These are phyloP conservation scores for Apotomis turbidana DNA, from an alignment of 2,888 invertebrate species.

Conservation along the genomic window DNA sequence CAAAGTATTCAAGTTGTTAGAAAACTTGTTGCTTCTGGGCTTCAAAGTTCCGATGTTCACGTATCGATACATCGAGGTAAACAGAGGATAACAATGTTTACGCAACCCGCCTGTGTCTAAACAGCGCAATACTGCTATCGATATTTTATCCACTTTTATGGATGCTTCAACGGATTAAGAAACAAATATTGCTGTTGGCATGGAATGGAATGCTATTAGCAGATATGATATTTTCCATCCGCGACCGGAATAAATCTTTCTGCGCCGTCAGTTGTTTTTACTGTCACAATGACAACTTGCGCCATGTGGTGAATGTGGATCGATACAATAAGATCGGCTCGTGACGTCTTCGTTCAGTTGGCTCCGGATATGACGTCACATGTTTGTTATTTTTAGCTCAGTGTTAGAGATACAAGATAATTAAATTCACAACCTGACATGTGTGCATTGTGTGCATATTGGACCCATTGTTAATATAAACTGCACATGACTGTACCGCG, in stretches of 20 bases:
- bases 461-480: slow-evolving; percentile 22
- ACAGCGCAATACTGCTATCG: slow-evolving; percentile 1
- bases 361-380: slow-evolving; percentile 56
- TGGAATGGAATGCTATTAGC: slow-evolving; percentile 18
- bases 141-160: slow-evolving; percentile 9
- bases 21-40: slow-evolving; percentile 2
- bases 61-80: not conserved
- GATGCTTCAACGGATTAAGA: slow-evolving; percentile 14
- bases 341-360: slow-evolving; percentile 58
- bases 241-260: slow-evolving; percentile 57
- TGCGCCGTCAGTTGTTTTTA: slow-evolving; percentile 47
- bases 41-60: slow-evolving; percentile 3
- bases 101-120: not conserved
- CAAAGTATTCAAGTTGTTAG: not conserved
- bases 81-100: slow-evolving; percentile 7
- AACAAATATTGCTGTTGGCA: slow-evolving; percentile 29
- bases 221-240: slow-evolving; percentile 45
- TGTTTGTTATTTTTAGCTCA: slow-evolving; percentile 41
- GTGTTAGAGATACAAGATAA: slow-evolving; percentile 39
- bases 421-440: slow-evolving; percentile 34
- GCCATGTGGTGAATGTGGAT: slow-evolving; percentile 33
- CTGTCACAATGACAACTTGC: slow-evolving; percentile 46
- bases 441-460: slow-evolving; percentile 40
- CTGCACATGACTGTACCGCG: not conserved
- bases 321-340: slow-evolving; percentile 44